Evolutionary conservation across 1,140 invertebrate species (phyloP).

Genomic region (Macrotrachela quadricornifera): DNA sequence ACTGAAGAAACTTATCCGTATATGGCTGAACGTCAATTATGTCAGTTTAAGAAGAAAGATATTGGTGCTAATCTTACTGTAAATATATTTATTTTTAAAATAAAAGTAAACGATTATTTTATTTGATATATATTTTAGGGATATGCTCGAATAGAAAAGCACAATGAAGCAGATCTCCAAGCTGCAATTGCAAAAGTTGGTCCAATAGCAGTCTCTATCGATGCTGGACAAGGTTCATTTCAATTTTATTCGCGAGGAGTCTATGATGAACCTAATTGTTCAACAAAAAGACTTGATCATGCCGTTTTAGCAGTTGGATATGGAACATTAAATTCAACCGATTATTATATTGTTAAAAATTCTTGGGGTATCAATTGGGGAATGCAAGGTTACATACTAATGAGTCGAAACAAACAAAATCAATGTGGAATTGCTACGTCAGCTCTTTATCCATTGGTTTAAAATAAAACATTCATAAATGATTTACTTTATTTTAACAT

Average conservation of each 20-base stretch:
- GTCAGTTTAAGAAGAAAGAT: no score
- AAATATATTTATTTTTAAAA: no score
- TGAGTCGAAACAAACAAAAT: constrained; percentile 62
- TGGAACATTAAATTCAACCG: constrained; percentile 50
- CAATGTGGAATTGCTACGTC: constrained; percentile 69
- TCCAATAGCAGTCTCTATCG: constrained; percentile 72
- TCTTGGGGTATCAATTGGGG: constrained; percentile 82
- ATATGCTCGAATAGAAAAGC: no score
- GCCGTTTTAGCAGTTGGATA: constrained; percentile 75
- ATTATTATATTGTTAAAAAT: constrained; percentile 33
- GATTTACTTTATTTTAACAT: no score
- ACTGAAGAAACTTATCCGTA: no score
- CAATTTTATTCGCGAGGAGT: constrained; percentile 72
- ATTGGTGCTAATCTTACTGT: no score
- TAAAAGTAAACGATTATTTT: no score
- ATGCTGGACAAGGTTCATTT: constrained; percentile 59
- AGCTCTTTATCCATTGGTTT: constrained; percentile 57
- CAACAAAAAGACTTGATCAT: constrained; percentile 54
- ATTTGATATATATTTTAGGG: no score
- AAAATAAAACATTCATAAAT: no score
- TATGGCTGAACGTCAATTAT: no score
- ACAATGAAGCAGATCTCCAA: constrained; percentile 54
- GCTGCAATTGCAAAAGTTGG: constrained; percentile 66
- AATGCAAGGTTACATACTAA: constrained; percentile 66
- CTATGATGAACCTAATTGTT: constrained; percentile 63